Evolutionary conservation across 2,888 invertebrate species (phyloP).

Genomic region (Lycophotia porphyrea): DNA sequence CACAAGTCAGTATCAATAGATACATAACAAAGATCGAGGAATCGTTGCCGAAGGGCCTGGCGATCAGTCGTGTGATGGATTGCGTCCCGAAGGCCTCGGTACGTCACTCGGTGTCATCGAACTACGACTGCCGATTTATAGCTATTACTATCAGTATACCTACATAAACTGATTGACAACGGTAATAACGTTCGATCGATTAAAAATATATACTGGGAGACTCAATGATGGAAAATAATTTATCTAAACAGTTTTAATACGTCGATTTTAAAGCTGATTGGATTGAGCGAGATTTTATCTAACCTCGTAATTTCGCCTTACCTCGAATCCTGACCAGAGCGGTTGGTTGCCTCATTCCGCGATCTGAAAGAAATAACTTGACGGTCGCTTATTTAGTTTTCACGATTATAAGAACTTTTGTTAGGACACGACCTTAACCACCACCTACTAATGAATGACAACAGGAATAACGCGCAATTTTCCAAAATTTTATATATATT

Average conservation of each 20-base stretch:
- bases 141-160: conserved; percentile 46
- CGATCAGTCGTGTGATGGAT: conserved; percentile 76
- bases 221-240: not conserved
- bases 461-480: not conserved
- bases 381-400: not conserved
- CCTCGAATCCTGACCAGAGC: not conserved
- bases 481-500: too few relatives aligned
- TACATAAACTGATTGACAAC: conserved; percentile 28
- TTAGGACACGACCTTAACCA: not conserved
- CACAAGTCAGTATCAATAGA: conserved; percentile 69
- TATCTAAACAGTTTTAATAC: not conserved
- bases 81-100: conserved; percentile 69
- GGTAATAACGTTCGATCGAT: not conserved
- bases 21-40: conserved; percentile 69
- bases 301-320: not conserved
- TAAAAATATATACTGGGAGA: not conserved
- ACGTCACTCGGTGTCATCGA: conserved; percentile 77
- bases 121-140: conserved; percentile 67
- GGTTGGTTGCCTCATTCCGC: not conserved
- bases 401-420: not conserved
- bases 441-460: not conserved
- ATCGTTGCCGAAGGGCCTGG: conserved; percentile 71
- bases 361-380: not conserved
- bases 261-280: not conserved
- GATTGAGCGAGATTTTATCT: not conserved